A percentile compares a stretch with the other conserved stretches of the same genome.
Conservation (phyloP, 2,888 invertebrate species). For the Luffia ferchaultella region DNA sequence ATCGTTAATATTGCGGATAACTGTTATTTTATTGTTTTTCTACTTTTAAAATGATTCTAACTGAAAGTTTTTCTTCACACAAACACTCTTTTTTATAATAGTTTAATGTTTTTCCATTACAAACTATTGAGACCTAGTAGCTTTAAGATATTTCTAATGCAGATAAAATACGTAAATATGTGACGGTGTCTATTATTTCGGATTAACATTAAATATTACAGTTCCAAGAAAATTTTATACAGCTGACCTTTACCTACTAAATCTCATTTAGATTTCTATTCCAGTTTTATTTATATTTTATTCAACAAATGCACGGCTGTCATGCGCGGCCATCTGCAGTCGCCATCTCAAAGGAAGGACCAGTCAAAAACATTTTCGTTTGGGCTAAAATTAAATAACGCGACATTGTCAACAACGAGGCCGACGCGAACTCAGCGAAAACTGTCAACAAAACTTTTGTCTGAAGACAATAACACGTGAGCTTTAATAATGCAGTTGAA, state of each 20-base stretch:
- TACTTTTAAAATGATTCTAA: background rate
- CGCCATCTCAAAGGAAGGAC: background rate
- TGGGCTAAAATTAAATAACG: background rate
- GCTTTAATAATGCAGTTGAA: too few relatives aligned
- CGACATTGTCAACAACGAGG: background rate
- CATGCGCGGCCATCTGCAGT: background rate
- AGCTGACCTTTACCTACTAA: background rate
- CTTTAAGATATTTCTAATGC: background rate
- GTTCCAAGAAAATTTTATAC: too few relatives aligned
- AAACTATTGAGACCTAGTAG: too few relatives aligned
- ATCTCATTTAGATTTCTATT: background rate
- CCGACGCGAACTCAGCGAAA: background rate
- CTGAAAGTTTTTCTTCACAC: too few relatives aligned
- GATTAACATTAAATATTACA: background rate
- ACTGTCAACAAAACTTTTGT: background rate
- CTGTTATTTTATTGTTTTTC: background rate
- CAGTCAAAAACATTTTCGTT: background rate
- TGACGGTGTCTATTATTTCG: background rate
- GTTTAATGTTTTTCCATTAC: too few relatives aligned
- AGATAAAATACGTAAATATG: background rate
- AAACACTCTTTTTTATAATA: too few relatives aligned
- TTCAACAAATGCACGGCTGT: background rate
- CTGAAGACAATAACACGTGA: too few relatives aligned
- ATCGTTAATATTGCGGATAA: background rate
- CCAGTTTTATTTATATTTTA: background rate